Evolutionary conservation across 2,888 invertebrate species (phyloP), one percentile per base, ranked within the genome.

Genomic region (Tetheella fluctuosa): DNA sequence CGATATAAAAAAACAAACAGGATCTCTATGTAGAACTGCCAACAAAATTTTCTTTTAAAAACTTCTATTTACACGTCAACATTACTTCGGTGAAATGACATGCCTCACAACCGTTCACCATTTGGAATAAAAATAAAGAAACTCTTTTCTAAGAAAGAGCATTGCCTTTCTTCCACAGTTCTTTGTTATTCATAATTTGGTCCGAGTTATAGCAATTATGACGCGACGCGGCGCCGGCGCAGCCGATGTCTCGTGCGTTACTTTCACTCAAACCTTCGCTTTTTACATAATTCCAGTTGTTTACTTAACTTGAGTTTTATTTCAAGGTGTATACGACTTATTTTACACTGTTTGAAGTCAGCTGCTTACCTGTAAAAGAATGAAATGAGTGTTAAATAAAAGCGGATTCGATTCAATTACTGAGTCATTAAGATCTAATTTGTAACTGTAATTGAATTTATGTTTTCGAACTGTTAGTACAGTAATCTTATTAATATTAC

Each of bases 321-420:
- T 20, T 17, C 20, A 48, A 48, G 48, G 7, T 20, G n/a, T 10
- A 10, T 48, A 20, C 1, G 48, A 20, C 17, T 10, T 10, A 10
- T 48, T 48, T 48, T 48, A 48, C 20, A 1, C 2, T 48, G 30
- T 30, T 0, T 15, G 8, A 15, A 28, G 37, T 52, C 28, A 15
- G 5, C 39, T 39, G n/a, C 48, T 73, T 74, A 74, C 74, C 74
- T 74, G 74, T 6, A 61, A 73, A 71, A 69, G 61, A 69, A 71
- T 71, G 60, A 76, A 58, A 66, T 48, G 4, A 10, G 10, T 48
- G 48, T 17, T 48, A 48, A 48, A 20, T 10, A 48, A 48, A 20
- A 48, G 48, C 48, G 7, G 20, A 48, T 20, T 48, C 48, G 7
- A 48, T 48, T 7, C 20, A 48, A 48, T 48, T 48, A 48, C 8